Conservation (phyloP, 2,888 invertebrate genomes). For the Ochropacha duplaris region DNA sequence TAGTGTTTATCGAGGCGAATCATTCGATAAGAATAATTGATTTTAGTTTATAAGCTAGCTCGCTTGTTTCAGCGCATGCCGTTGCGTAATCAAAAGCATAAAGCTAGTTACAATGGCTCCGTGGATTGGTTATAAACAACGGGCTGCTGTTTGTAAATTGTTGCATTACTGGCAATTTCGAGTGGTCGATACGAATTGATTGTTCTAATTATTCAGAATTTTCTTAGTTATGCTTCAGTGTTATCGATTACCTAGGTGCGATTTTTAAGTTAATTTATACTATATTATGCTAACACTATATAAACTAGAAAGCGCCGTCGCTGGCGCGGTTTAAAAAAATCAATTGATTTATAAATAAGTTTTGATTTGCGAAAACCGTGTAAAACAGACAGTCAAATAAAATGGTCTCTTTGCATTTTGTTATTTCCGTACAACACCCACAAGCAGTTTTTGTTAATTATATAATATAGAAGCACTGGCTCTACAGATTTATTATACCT, state of each 20-base stretch:
- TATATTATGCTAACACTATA: too few species aligned
- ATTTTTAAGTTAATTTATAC: too few species aligned
- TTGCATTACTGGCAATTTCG: constrained; percentile 63
- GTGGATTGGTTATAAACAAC: constrained; percentile 55
- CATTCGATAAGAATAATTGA: constrained; percentile 27
- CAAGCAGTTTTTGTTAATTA: too few species aligned
- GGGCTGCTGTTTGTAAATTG: constrained; percentile 69
- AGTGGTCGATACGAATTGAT: constrained; percentile 49
- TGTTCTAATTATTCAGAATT: constrained; percentile 66
- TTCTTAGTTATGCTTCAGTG: constrained; percentile 42
- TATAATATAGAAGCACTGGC: too few species aligned
- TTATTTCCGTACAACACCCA: too few species aligned
- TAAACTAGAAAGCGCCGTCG: too few species aligned
- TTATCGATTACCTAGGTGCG: constrained; percentile 39
- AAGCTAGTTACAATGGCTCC: constrained; percentile 56
- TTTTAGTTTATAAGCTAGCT: constrained; percentile 40
- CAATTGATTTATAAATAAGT: too few species aligned
- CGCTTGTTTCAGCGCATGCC: constrained; percentile 45
- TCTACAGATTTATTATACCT: too few species aligned
- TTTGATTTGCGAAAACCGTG: too few species aligned
- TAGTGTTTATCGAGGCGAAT: background rate
- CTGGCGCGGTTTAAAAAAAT: too few species aligned
- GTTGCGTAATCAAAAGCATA: constrained; percentile 50
- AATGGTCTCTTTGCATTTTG: too few species aligned
- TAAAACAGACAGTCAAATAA: too few species aligned